Percentiles rank a stretch among this genome's conserved stretches.
These are phyloP conservation scores for Zootermopsis nevadensis DNA, from an alignment of 2,888 invertebrate species.

Conservation along the genomic window DNA sequence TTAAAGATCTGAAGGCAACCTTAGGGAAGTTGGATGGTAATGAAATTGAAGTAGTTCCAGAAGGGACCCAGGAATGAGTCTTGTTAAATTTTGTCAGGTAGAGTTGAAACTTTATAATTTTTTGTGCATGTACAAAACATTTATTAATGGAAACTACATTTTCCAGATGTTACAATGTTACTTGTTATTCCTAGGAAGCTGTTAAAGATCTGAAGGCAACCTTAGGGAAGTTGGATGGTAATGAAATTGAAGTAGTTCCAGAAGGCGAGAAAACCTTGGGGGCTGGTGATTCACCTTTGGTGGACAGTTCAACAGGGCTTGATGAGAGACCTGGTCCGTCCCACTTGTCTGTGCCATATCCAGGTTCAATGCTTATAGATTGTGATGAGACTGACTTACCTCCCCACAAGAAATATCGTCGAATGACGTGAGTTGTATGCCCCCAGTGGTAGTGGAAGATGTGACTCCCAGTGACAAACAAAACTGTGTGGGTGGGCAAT, in stretches of 20 bases:
- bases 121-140: too few species aligned
- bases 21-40: constrained; percentile 89
- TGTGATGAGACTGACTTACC: too few species aligned
- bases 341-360: neutral
- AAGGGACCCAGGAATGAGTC: constrained; percentile 72
- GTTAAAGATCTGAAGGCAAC: too few species aligned
- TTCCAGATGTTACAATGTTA: too few species aligned
- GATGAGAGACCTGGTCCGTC: constrained; percentile 45
- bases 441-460: too few species aligned
- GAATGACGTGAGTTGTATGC: too few species aligned
- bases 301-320: constrained; percentile 51
- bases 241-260: constrained; percentile 81
- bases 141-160: too few species aligned
- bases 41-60: constrained; percentile 80
- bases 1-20: too few species aligned
- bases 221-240: constrained; percentile 87
- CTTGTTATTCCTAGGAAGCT: too few species aligned
- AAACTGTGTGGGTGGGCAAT: neutral
- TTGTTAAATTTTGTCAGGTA: too few species aligned
- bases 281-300: constrained; percentile 46
- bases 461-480: neutral
- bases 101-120: too few species aligned
- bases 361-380: constrained; percentile 12
- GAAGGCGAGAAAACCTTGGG: constrained; percentile 59
- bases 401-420: too few species aligned